Conservation (phyloP, 64 coral and sea anemone species). For the Hydrozoanthus tunicans region DNA sequence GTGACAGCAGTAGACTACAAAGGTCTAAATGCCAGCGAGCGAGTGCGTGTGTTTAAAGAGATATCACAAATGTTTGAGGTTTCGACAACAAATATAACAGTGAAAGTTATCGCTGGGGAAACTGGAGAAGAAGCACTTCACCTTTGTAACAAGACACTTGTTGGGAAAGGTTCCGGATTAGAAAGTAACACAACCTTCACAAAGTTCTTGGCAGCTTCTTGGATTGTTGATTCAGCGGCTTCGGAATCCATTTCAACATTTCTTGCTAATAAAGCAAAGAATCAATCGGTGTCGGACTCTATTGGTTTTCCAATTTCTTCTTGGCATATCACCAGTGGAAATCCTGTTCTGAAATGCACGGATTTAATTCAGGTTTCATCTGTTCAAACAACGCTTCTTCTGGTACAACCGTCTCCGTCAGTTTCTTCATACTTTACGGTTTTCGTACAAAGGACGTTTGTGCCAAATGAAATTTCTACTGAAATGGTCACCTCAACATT, state of each 20-base stretch:
- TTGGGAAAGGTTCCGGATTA: background rate
- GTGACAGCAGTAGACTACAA: constrained; percentile 16
- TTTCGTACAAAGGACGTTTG: background rate
- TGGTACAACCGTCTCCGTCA: background rate
- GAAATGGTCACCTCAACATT: background rate
- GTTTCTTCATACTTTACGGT: background rate
- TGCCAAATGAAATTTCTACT: background rate
- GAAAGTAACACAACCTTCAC: background rate
- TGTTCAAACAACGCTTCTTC: background rate
- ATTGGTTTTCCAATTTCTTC: constrained; percentile 27
- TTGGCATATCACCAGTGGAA: constrained; percentile 26
- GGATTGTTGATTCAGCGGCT: constrained; percentile 13
- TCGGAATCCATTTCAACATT: background rate
- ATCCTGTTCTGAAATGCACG: constrained; percentile 32
- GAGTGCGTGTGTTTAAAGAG: constrained; percentile 9
- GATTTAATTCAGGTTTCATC: background rate
- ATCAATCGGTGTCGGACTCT: constrained; percentile 14
- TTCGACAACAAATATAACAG: constrained; percentile 11
- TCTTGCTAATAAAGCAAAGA: constrained; percentile 14
- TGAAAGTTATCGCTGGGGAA: background rate
- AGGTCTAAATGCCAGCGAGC: constrained; percentile 10
- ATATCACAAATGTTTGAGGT: constrained; percentile 1
- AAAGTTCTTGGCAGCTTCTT: background rate
- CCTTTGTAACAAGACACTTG: constrained; percentile 19
- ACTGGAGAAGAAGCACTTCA: background rate